Conservation (phyloP, 1,140 invertebrate genomes). For the Drosophila lacteicornis region DNA sequence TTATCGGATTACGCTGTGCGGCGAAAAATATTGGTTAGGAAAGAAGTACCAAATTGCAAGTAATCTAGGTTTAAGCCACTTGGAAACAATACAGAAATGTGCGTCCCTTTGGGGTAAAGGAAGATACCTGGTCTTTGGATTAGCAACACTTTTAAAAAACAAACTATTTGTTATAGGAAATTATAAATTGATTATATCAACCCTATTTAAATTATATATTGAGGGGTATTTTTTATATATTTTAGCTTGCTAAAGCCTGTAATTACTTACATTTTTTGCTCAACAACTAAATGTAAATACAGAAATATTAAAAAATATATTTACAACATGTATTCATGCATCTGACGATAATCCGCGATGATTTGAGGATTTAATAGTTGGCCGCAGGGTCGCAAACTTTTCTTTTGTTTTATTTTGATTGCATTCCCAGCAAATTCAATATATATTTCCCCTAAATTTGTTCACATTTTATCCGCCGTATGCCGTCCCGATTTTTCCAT, state of each 20-base stretch:
- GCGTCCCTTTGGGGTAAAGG: background rate
- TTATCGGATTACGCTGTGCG: constrained; percentile 9
- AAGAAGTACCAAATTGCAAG: background rate
- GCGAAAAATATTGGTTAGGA: background rate
- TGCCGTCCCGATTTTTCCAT: constrained; percentile 9
- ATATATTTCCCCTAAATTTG: constrained; percentile 35
- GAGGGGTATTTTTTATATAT: no score
- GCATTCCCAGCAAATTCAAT: constrained; percentile 40
- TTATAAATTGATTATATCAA: no score
- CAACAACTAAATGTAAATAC: no score
- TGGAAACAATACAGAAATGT: background rate
- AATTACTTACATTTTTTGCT: no score
- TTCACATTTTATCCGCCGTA: constrained; percentile 13
- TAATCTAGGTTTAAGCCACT: background rate
- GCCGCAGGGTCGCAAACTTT: background rate
- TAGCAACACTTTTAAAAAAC: background rate
- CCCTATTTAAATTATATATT: no score
- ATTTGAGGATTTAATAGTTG: constrained; percentile 12
- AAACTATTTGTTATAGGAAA: no score
- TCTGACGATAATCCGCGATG: background rate
- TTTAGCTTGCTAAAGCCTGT: no score
- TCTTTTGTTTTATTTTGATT: constrained; percentile 10
- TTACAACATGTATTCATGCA: no score
- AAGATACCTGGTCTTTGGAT: background rate
- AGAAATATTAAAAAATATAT: no score